Conservation (phyloP, 1,140 invertebrate species). For the Holotrichia oblita region DNA sequence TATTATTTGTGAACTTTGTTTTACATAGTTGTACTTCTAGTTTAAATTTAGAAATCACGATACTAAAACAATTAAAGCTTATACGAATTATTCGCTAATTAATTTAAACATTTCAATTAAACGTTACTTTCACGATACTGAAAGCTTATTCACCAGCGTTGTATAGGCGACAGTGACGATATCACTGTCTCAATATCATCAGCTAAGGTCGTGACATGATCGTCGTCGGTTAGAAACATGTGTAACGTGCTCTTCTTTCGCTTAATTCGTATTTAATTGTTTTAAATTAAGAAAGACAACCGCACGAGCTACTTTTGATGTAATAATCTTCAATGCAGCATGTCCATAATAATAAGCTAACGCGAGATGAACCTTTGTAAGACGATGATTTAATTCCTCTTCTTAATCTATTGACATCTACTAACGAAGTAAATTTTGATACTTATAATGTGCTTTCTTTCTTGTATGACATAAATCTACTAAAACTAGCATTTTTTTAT, state of each 20-base stretch:
- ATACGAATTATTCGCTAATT: background rate
- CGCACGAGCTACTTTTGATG: slow-evolving; percentile 27
- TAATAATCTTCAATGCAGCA: slow-evolving; percentile 15
- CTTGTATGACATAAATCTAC: too few relatives aligned
- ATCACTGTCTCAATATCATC: slow-evolving; percentile 31
- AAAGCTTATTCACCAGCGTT: background rate
- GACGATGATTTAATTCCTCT: background rate
- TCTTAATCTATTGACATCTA: too few relatives aligned
- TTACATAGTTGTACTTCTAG: too few relatives aligned
- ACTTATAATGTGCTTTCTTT: too few relatives aligned
- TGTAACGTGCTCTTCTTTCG: slow-evolving; percentile 17
- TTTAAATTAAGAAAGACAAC: slow-evolving; percentile 28
- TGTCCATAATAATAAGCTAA: slow-evolving; percentile 15
- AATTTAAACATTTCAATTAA: slow-evolving; percentile 30
- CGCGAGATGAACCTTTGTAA: background rate
- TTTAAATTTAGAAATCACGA: background rate
- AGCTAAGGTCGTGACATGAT: slow-evolving; percentile 20
- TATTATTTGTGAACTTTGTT: too few relatives aligned
- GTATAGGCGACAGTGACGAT: slow-evolving; percentile 15
- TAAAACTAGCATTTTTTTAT: too few relatives aligned
- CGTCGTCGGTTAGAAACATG: slow-evolving; percentile 11
- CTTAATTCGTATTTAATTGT: slow-evolving; percentile 25
- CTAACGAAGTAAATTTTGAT: too few relatives aligned
- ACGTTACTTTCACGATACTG: background rate
- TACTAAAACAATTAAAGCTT: slow-evolving; percentile 15